Conservation (phyloP, 2,888 invertebrate species). For the Resseliella maxima region DNA sequence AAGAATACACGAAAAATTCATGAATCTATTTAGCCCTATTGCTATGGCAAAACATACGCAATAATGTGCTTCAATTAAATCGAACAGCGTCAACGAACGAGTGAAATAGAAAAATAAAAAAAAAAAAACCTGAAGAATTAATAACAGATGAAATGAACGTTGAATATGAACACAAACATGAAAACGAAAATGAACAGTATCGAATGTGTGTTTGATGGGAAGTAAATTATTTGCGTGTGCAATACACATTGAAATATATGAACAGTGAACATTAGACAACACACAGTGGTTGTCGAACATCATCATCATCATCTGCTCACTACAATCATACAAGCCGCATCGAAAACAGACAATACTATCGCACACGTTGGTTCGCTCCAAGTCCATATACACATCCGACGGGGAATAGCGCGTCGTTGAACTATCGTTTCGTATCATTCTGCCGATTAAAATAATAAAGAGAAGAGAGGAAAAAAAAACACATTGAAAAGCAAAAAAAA, state of each 20-base stretch:
- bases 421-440: not conserved
- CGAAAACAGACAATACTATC: not conserved
- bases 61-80: constrained; percentile 19
- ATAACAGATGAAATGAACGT: not conserved
- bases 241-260: not conserved
- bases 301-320: constrained; percentile 1
- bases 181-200: constrained; percentile 4
- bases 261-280: not conserved
- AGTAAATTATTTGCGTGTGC: constrained; percentile 49
- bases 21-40: not conserved
- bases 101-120: too few relatives aligned
- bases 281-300: not conserved
- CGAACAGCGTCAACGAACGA: too few relatives aligned
- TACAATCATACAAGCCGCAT: not conserved
- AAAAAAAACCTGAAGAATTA: not conserved
- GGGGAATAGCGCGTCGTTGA: constrained; percentile 39
- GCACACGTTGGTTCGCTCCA: not conserved
- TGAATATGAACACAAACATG: not conserved
- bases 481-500: not conserved
- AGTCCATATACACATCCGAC: constrained; percentile 30
- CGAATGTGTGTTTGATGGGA: constrained; percentile 17
- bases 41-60: constrained; percentile 42
- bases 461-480: not conserved
- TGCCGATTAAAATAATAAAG: not conserved
- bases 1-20: not conserved